Percentiles rank a stretch among this genome's conserved stretches.
Conservation (phyloP, 2,888 invertebrate species). For the Chymomyza caudatula region DNA sequence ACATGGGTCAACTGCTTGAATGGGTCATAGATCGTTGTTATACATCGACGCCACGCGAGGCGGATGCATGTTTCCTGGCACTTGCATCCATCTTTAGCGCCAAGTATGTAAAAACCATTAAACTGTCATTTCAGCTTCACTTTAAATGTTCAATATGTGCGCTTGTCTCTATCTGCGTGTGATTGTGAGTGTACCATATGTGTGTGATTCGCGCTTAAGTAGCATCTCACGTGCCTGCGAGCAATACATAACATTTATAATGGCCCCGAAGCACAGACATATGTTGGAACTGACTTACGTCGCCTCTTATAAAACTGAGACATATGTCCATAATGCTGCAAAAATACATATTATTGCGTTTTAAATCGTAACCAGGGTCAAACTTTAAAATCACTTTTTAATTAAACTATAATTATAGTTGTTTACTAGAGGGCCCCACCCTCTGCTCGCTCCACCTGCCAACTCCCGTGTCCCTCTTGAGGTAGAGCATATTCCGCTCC, state of each 20-base stretch:
- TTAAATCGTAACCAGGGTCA: too few species aligned
- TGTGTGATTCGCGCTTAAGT: conserved; percentile 33
- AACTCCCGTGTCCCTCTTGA: too few species aligned
- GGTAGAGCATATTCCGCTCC: too few species aligned
- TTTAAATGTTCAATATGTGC: conserved; percentile 45
- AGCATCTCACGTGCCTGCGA: conserved; percentile 41
- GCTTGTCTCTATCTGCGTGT: too few species aligned
- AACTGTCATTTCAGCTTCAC: background rate
- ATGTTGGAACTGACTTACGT: background rate
- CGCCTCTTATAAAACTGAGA: background rate
- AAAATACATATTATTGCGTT: too few species aligned
- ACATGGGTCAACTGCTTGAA: conserved; percentile 93
- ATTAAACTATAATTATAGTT: too few species aligned
- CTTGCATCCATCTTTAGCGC: conserved; percentile 97
- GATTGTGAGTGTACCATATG: background rate
- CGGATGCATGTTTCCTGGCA: conserved; percentile 97
- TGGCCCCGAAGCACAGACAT: background rate
- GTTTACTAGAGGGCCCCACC: too few species aligned
- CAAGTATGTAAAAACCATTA: conserved; percentile 81
- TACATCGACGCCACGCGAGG: conserved; percentile 92
- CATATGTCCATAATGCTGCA: too few species aligned
- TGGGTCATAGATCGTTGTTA: conserved; percentile 99
- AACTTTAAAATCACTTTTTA: too few species aligned
- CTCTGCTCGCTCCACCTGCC: too few species aligned
- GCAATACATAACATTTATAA: conserved; percentile 36